These are phyloP conservation scores for Tyto alba DNA, from an alignment of 2,113 vertebrate species.

Conservation along the genomic window DNA sequence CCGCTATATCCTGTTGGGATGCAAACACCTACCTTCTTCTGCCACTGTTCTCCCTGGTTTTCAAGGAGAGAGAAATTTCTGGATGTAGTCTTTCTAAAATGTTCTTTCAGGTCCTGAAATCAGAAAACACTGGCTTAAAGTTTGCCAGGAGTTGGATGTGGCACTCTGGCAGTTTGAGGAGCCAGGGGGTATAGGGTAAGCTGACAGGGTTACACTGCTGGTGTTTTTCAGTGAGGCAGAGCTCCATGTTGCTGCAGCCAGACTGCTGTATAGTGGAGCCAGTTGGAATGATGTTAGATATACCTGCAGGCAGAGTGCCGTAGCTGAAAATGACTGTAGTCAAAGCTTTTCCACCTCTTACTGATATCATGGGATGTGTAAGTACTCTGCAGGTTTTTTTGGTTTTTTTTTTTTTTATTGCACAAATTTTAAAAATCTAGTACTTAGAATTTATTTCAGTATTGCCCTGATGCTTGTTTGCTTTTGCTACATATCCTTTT, in stretches of 20 bases:
- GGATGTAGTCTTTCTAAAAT: neutral
- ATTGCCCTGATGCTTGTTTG: neutral
- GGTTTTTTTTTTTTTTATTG: neutral
- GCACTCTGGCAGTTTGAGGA: neutral
- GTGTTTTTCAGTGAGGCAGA: neutral
- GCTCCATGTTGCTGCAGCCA: neutral
- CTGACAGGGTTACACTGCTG: neutral
- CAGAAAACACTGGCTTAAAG: neutral
- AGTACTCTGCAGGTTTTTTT: neutral
- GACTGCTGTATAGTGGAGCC: neutral
- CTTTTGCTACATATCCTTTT: neutral
- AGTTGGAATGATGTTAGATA: neutral
- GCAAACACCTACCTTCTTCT: neutral
- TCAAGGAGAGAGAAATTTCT: neutral
- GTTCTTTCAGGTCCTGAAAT: neutral
- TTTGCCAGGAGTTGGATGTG: neutral
- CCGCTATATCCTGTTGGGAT: neutral
- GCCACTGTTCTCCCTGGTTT: neutral
- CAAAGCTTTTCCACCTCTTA: neutral
- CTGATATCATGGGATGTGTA: neutral
- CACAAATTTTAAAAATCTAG: neutral
- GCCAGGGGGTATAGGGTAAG: too few species aligned
- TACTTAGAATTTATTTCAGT: neutral
- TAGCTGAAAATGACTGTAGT: neutral
- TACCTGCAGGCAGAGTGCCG: neutral